Percentiles rank a stretch among this genome's conserved stretches.
These are phyloP conservation scores for Coluber constrictor DNA, from an alignment of 2,797 vertebrate species.

Conservation along the genomic window DNA sequence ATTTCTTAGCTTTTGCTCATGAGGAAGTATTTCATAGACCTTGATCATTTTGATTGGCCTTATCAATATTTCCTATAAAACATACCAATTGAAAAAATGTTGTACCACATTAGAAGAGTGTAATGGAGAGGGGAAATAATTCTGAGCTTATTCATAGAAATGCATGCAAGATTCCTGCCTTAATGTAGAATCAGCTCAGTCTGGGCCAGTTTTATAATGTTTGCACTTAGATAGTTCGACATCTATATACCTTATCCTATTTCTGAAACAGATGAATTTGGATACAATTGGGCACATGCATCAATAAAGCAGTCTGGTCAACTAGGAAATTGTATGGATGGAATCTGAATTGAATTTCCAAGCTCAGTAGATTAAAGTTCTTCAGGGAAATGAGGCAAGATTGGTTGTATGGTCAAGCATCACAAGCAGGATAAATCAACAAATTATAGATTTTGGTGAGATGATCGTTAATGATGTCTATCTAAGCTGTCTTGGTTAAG, in stretches of 20 bases:
- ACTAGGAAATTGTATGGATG: not conserved
- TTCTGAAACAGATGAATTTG: not conserved
- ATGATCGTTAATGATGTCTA: not conserved
- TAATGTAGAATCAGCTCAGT: no score
- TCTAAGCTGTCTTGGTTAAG: not conserved
- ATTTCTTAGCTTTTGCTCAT: not conserved
- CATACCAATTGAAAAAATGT: not conserved
- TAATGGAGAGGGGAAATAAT: not conserved
- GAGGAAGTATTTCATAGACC: not conserved
- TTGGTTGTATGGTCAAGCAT: not conserved
- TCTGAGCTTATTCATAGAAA: no score
- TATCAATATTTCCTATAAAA: not conserved
- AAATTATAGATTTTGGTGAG: not conserved
- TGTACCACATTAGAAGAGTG: not conserved
- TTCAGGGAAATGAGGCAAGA: not conserved
- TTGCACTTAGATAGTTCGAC: not conserved
- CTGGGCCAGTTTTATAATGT: not conserved
- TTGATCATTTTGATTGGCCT: not conserved
- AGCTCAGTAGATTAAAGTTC: not conserved
- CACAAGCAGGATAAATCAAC: not conserved
- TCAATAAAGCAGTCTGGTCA: not conserved
- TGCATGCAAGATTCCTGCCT: not conserved
- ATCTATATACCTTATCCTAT: not conserved
- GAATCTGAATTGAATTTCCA: not conserved
- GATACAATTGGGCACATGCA: not conserved